A percentile compares a stretch with the other conserved stretches of the same genome.
Conservation (phyloP, 2,888 invertebrate genomes). For the Plutella xylostella region DNA sequence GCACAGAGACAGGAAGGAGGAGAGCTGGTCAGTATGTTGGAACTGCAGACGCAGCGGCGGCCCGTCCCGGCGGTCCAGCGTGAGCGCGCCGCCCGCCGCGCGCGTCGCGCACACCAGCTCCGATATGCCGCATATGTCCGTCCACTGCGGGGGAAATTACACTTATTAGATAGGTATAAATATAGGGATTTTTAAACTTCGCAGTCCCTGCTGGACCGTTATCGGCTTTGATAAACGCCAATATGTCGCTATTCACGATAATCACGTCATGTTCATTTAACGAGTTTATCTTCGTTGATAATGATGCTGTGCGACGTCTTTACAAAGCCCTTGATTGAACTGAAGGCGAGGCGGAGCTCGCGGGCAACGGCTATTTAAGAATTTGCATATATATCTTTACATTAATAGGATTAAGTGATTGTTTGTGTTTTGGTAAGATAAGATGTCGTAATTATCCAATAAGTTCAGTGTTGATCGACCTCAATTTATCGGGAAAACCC, state of each 20-base stretch:
- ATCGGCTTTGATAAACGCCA: neutral
- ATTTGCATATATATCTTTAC: too few relatives aligned
- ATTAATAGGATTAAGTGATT: too few relatives aligned
- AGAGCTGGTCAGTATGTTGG: slow-evolving; percentile 72
- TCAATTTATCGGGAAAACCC: too few relatives aligned
- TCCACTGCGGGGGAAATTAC: slow-evolving; percentile 68
- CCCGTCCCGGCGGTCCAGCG: slow-evolving; percentile 84
- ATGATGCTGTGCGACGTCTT: neutral
- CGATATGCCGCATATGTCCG: slow-evolving; percentile 81
- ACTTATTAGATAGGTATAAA: neutral
- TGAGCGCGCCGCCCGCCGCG: slow-evolving; percentile 76
- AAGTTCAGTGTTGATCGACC: too few relatives aligned
- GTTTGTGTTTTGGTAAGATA: too few relatives aligned
- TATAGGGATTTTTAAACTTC: neutral
- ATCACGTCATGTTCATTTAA: neutral
- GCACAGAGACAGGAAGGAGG: slow-evolving; percentile 84
- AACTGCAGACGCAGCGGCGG: slow-evolving; percentile 82
- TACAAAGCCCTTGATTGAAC: neutral
- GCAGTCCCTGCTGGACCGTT: neutral
- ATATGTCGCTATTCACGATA: neutral
- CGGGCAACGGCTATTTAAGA: too few relatives aligned
- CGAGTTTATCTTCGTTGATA: neutral
- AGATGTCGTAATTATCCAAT: too few relatives aligned
- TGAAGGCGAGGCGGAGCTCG: neutral
- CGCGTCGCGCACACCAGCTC: slow-evolving; percentile 83